Percentiles rank a stretch among this genome's conserved stretches.
Conservation (phyloP, 1,140 invertebrate species). For the Listronotus bonariensis region DNA sequence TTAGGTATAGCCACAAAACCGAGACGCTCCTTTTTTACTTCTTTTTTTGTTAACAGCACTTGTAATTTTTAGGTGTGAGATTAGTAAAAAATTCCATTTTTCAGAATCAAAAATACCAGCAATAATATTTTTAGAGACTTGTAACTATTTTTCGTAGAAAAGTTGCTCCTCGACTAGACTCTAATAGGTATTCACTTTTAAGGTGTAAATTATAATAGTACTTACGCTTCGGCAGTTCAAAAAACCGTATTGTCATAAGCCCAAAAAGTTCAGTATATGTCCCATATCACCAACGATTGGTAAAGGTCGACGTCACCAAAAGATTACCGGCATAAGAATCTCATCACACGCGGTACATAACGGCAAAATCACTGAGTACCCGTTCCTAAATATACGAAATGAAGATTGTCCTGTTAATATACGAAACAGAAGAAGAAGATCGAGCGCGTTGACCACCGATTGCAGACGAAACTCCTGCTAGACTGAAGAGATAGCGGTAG, state of each 20-base stretch:
- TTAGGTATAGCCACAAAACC: too few relatives aligned
- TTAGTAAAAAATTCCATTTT: too few relatives aligned
- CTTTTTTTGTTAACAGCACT: too few relatives aligned
- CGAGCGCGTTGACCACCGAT: conserved; percentile 2
- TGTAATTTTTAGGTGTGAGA: too few relatives aligned
- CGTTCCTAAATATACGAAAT: conserved; percentile 23
- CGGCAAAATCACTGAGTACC: conserved; percentile 25
- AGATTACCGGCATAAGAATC: conserved; percentile 32
- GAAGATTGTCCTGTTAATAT: conserved; percentile 10
- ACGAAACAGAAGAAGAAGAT: conserved; percentile 16
- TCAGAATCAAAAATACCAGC: too few relatives aligned
- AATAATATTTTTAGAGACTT: too few relatives aligned
- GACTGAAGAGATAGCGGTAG: conserved; percentile 37
- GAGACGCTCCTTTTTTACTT: too few relatives aligned
- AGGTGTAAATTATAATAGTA: too few relatives aligned
- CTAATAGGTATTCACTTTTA: too few relatives aligned
- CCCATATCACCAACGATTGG: conserved; percentile 30
- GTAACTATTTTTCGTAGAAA: too few relatives aligned
- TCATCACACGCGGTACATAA: conserved; percentile 37
- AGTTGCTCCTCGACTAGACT: too few relatives aligned
- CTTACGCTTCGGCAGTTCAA: conserved; percentile 42
- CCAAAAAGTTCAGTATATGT: conserved; percentile 29
- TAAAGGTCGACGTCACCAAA: conserved; percentile 29
- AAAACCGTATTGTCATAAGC: conserved; percentile 42
- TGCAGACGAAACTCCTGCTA: conserved; percentile 17